Evolutionary conservation across 92 coral and sea anemone genomes (phyloP).

Genomic region (Nematostella vectensis): DNA sequence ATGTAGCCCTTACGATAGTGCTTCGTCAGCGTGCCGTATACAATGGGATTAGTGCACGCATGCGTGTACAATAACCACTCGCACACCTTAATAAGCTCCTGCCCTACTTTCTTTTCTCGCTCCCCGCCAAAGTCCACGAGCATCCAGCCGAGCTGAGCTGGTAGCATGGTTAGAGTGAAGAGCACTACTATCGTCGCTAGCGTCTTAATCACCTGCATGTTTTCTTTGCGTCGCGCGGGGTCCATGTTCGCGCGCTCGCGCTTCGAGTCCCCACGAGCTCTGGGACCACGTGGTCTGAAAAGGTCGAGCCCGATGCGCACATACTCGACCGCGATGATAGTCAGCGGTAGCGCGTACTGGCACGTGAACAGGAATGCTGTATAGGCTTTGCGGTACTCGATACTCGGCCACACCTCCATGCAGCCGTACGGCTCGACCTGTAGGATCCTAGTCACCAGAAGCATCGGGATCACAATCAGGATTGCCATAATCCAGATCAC

Average conservation of each 20-base stretch:
- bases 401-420: slow-evolving; percentile 66
- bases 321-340: slow-evolving; percentile 80
- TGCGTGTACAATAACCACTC: slow-evolving; percentile 75
- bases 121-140: slow-evolving; percentile 76
- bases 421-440: slow-evolving; percentile 67
- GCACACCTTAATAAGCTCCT: slow-evolving; percentile 47
- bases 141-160: slow-evolving; percentile 93
- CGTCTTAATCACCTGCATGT: slow-evolving; percentile 88
- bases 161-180: slow-evolving; percentile 84
- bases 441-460: slow-evolving; percentile 47
- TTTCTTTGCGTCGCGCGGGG: slow-evolving; percentile 71
- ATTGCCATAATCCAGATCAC: slow-evolving; percentile 70
- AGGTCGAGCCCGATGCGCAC: slow-evolving; percentile 82
- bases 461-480: slow-evolving; percentile 58
- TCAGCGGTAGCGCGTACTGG: slow-evolving; percentile 74
- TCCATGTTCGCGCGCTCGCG: slow-evolving; percentile 18
- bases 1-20: slow-evolving; percentile 81
- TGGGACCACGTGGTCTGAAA: slow-evolving; percentile 32
- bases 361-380: slow-evolving; percentile 64
- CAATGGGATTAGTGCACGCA: slow-evolving; percentile 85
- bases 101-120: slow-evolving; percentile 35
- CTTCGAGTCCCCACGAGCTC: slow-evolving; percentile 33
- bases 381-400: slow-evolving; percentile 49
- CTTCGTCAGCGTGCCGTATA: slow-evolving; percentile 76
- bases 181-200: slow-evolving; percentile 75